Percentiles rank a stretch among this genome's conserved stretches.
Evolutionary conservation across 2,113 vertebrate genomes (phyloP).

Genomic region (Toxotes jaculatrix): DNA sequence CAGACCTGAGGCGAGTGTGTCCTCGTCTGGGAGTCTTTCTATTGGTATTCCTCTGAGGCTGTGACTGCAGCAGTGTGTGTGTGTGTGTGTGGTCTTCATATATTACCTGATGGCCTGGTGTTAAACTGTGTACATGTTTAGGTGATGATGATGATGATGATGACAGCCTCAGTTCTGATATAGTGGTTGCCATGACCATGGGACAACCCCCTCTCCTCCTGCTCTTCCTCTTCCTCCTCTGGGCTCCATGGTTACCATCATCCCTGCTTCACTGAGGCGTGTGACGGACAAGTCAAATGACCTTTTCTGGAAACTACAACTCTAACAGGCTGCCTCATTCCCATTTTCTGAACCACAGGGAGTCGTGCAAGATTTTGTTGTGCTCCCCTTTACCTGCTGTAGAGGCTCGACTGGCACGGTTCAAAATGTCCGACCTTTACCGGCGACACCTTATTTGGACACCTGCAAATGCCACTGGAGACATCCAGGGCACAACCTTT

Average conservation of each 20-base stretch:
- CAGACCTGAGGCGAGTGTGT: slow-evolving; percentile 44
- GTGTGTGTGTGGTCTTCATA: slow-evolving; percentile 38
- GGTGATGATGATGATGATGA: slow-evolving; percentile 35
- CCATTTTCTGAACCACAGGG: background rate
- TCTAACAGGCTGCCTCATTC: slow-evolving; percentile 13
- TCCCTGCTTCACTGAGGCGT: slow-evolving; percentile 13
- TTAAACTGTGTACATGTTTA: slow-evolving; percentile 20
- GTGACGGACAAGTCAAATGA: slow-evolving; percentile 47
- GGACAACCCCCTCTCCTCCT: slow-evolving; percentile 39
- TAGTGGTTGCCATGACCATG: slow-evolving; percentile 57
- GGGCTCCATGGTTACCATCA: slow-evolving; percentile 61
- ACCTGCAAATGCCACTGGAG: background rate
- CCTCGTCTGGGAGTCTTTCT: slow-evolving; percentile 37
- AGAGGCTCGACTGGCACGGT: background rate
- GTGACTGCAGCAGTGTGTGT: slow-evolving; percentile 68
- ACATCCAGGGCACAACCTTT: background rate
- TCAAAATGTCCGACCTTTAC: slow-evolving; percentile 71
- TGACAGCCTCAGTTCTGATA: slow-evolving; percentile 44
- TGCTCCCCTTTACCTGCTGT: slow-evolving; percentile 12
- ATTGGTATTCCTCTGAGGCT: slow-evolving; percentile 76
- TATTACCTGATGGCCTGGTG: slow-evolving; percentile 20
- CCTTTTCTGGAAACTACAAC: slow-evolving; percentile 57
- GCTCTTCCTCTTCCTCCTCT: slow-evolving; percentile 31
- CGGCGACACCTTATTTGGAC: background rate
- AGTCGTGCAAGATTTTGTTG: background rate